Base-by-base conservation (phyloP, 2,888 invertebrate species). In the Tetramorium bicarinatum region DNA sequence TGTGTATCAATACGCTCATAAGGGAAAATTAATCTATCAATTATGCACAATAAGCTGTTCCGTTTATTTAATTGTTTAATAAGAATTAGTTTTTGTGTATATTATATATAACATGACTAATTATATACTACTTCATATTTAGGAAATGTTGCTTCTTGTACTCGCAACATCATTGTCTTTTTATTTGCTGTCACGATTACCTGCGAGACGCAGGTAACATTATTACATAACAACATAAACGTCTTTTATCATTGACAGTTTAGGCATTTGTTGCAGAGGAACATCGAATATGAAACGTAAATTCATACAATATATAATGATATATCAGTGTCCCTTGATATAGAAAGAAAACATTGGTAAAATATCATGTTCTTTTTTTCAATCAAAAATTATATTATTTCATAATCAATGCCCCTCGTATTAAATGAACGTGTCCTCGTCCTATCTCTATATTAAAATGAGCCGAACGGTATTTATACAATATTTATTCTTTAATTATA, bases 61-160 rank as follows among this genome's bases (percentile, higher is more conserved):
- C 15, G 13, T 66, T 66, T 54, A 41, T 76, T 18, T 49, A 61
- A 61, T 38, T 34, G 3, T 66, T 82, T 76, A 47, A 56, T 54
- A 34, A 84, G 69, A 77, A 82, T 82, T 38, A 56, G 25, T 72
- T 52, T 80, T 80, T 85, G 82, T 88, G 69, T 64, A 11, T 29
- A 47, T 49, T 52, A 71, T 66, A 34, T 72, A 81, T 82, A 81
- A 54, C 34, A 82, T 72, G 79, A 44, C 76, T 74, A 84, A 67
- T 85, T 82, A 85, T 75, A 85, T 87, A 88, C 89, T 90, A 90
- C 89, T 90, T 90, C 90, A 89, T 86, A 90, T 89, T 90, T 87
- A 86, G 54, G 83, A 79, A 80, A 83, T 62, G 52, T 64, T 83
- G 75, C 59, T 47, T 38, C 52, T 47, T 38, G 62, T 82, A 47